These are phyloP conservation scores for Tetragonula clypearis DNA, from an alignment of 1,140 invertebrate species.

Conservation along the genomic window DNA sequence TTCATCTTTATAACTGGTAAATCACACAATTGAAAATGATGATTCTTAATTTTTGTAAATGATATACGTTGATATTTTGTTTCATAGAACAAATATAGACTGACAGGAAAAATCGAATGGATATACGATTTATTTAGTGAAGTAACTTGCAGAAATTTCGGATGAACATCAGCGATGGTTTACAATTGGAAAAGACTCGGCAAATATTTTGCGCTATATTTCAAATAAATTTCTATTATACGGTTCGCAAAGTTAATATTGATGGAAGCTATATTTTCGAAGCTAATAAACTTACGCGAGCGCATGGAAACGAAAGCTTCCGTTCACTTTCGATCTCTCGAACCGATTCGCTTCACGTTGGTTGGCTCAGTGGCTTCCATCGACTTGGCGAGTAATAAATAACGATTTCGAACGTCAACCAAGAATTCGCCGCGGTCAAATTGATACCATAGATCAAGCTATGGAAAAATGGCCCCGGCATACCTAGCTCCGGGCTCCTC, in stretches of 20 bases:
- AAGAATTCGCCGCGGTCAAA: slow-evolving; percentile 76
- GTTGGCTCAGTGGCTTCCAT: slow-evolving; percentile 59
- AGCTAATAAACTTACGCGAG: neutral
- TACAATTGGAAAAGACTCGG: neutral
- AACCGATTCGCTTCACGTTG: slow-evolving; percentile 70
- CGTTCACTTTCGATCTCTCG: slow-evolving; percentile 53
- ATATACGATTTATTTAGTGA: neutral
- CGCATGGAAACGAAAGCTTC: slow-evolving; percentile 12
- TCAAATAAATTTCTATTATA: neutral
- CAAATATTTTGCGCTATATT: neutral
- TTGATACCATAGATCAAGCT: slow-evolving; percentile 77
- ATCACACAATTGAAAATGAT: too few species aligned
- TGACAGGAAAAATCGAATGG: neutral
- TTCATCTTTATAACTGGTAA: too few species aligned
- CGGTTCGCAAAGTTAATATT: neutral
- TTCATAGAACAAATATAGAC: too few species aligned
- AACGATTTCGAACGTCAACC: slow-evolving; percentile 76
- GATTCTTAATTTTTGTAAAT: too few species aligned
- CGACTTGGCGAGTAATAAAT: slow-evolving; percentile 75
- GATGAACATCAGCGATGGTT: neutral
- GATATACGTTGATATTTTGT: too few species aligned
- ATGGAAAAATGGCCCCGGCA: slow-evolving; percentile 72
- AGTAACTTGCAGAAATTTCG: neutral
- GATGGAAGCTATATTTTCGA: neutral
- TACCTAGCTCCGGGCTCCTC: slow-evolving; percentile 50